phyloP scores from a whole-genome alignment of 2,888 invertebrate species.

The Halocaridina rubra region DNA sequence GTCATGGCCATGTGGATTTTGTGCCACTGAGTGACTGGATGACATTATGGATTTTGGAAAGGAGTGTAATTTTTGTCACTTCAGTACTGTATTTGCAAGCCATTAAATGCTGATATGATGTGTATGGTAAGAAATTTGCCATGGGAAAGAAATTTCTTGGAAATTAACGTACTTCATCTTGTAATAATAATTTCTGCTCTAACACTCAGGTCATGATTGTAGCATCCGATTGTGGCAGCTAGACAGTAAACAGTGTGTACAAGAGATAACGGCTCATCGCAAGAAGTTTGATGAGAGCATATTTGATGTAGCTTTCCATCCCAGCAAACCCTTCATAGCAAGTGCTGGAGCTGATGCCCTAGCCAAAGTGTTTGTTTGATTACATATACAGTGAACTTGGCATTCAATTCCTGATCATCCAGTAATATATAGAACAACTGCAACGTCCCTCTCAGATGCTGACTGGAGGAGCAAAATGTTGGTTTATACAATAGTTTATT shows the following conservation, averaged over 20 bases:
- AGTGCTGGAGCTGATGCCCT: slow-evolving; percentile 98
- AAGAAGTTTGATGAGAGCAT: slow-evolving; percentile 99
- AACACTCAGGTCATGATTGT: slow-evolving; percentile 73
- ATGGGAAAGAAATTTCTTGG: too few species aligned
- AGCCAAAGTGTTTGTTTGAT: slow-evolving; percentile 96
- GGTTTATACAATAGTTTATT: not conserved
- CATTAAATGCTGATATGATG: too few species aligned
- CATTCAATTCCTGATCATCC: too few species aligned
- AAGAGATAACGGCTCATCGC: slow-evolving; percentile 99
- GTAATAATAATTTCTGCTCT: too few species aligned
- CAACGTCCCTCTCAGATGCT: not conserved
- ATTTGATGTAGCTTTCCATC: slow-evolving; percentile 99
- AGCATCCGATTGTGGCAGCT: slow-evolving; percentile 74
- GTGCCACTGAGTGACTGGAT: too few species aligned
- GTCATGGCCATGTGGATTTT: too few species aligned
- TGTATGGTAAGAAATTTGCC: too few species aligned
- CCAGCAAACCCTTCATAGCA: slow-evolving; percentile 97
- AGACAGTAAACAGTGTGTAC: slow-evolving; percentile 97
- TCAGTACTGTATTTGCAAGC: too few species aligned
- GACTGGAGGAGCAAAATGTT: not conserved
- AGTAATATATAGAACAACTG: not conserved
- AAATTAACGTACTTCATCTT: not conserved
- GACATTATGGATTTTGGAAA: too few species aligned
- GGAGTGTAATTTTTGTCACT: too few species aligned
- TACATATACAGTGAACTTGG: not conserved